These are phyloP conservation scores for Nebria salina DNA, from an alignment of 2,888 invertebrate species.

Conservation along the genomic window DNA sequence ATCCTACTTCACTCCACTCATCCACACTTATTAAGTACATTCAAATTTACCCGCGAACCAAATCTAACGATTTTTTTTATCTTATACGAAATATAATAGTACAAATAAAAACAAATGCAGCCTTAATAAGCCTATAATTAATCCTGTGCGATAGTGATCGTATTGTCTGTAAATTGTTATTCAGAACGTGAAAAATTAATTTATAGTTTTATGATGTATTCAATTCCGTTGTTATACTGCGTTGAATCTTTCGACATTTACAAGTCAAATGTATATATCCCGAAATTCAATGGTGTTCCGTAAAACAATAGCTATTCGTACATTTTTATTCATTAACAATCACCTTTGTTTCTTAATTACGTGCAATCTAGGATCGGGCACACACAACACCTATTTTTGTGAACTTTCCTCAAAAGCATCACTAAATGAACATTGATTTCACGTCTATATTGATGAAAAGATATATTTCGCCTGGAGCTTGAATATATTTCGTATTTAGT, in stretches of 20 bases:
- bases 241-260: not conserved
- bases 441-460: too few relatives aligned
- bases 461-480: too few relatives aligned
- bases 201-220: conserved; percentile 1
- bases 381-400: too few relatives aligned
- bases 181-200: not conserved
- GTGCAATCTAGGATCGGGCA: not conserved
- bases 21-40: too few relatives aligned
- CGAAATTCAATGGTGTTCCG: not conserved
- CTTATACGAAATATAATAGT: too few relatives aligned
- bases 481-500: too few relatives aligned
- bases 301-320: not conserved
- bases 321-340: not conserved
- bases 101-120: too few relatives aligned
- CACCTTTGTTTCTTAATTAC: not conserved
- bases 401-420: too few relatives aligned
- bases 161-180: not conserved
- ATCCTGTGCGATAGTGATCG: not conserved
- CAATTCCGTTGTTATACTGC: not conserved
- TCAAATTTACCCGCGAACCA: too few relatives aligned
- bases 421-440: too few relatives aligned
- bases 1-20: too few relatives aligned
- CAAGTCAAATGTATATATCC: not conserved
- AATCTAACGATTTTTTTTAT: too few relatives aligned
- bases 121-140: not conserved